Percentiles rank a stretch among this genome's conserved stretches.
These are phyloP conservation scores for Mormyrus proboscirostris DNA, from an alignment of 2,797 vertebrate species.

Conservation along the genomic window DNA sequence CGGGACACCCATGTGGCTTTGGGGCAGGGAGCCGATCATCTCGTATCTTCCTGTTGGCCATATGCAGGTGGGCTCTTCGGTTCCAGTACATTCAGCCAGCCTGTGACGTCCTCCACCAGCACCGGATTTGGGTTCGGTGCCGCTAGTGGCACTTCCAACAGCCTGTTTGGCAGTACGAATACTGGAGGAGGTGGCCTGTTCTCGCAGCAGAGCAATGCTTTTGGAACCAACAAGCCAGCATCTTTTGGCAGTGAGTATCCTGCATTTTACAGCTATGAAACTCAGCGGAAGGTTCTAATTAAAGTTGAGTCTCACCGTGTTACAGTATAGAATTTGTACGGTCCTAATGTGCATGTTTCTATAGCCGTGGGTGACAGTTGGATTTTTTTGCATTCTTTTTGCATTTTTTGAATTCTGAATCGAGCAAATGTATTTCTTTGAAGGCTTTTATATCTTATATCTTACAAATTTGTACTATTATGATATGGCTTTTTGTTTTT, in stretches of 20 bases:
- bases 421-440: not conserved
- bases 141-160: slow-evolving; percentile 72
- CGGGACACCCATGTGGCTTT: not conserved
- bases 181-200: slow-evolving; percentile 79
- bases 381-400: not conserved
- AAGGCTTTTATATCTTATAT: not conserved
- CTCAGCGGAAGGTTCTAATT: not conserved
- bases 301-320: not conserved
- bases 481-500: not conserved
- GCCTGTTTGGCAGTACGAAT: slow-evolving; percentile 78
- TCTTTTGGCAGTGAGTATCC: slow-evolving; percentile 83
- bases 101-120: slow-evolving; percentile 81
- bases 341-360: not conserved
- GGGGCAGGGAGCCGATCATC: not conserved
- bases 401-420: not conserved
- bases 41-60: not conserved
- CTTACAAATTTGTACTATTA: not conserved
- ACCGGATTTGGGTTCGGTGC: slow-evolving; percentile 85
- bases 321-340: not conserved
- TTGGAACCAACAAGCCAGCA: slow-evolving; percentile 78
- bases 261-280: not conserved
- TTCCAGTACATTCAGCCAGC: slow-evolving; percentile 81
- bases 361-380: not conserved
- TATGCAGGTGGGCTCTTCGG: slow-evolving; percentile 81
- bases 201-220: slow-evolving; percentile 87